Conservation (phyloP, 2,797 vertebrate species). For the Aselliscus stoliczkanus region DNA sequence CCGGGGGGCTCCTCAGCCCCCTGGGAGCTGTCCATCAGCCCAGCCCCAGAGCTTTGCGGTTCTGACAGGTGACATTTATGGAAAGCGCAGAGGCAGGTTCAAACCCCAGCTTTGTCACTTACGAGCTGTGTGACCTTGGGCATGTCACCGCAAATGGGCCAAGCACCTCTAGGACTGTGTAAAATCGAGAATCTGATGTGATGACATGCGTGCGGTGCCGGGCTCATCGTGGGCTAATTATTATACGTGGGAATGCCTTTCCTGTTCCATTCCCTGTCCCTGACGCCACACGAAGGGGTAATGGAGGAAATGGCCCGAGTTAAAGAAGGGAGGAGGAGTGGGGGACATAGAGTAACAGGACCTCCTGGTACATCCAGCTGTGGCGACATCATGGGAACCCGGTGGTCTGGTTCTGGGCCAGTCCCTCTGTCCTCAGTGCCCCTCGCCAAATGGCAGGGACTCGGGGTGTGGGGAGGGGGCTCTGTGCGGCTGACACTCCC, state of each 20-base stretch:
- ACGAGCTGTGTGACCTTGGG: not conserved
- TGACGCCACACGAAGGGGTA: accelerated
- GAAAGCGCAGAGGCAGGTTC: not conserved
- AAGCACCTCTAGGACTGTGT: not conserved
- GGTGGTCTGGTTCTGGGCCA: not conserved
- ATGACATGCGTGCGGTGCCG: accelerated
- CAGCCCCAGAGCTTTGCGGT: not conserved
- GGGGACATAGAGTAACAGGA: no score
- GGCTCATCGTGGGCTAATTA: not conserved
- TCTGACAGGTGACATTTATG: not conserved
- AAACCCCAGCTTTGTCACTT: not conserved
- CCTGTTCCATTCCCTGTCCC: not conserved
- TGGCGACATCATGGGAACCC: accelerated
- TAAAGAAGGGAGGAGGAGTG: no score
- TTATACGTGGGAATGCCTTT: accelerated
- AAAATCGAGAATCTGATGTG: accelerated
- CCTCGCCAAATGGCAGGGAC: accelerated
- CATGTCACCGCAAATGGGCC: accelerated
- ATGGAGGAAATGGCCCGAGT: not conserved
- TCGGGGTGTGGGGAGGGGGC: accelerated
- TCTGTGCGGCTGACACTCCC: not conserved
- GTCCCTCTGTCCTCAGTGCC: accelerated
- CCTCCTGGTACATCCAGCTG: not conserved
- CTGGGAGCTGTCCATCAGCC: not conserved
- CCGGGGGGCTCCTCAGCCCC: accelerated